phyloP scores from a whole-genome alignment of 2,888 invertebrate genomes.

The Euphydryas editha region DNA sequence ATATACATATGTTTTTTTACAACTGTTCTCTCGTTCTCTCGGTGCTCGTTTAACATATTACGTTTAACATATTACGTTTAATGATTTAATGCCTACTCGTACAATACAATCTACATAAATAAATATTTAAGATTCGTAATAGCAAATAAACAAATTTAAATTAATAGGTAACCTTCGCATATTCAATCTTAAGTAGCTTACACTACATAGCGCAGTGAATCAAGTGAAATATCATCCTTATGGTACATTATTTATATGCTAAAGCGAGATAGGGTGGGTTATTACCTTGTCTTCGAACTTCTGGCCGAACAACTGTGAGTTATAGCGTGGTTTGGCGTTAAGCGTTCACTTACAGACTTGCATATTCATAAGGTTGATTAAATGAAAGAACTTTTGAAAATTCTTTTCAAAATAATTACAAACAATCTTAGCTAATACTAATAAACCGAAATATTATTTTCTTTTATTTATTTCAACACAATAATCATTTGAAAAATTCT shows the following conservation, averaged over 20 bases:
- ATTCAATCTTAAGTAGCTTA: not conserved
- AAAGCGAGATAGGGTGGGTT: slow-evolving; percentile 14
- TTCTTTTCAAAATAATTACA: not conserved
- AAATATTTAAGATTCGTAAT: too few relatives aligned
- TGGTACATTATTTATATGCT: slow-evolving; percentile 28
- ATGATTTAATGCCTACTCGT: too few relatives aligned
- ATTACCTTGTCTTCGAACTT: slow-evolving; percentile 28
- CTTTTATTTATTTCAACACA: not conserved
- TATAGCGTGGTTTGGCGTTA: slow-evolving; percentile 28
- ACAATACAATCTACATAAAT: too few relatives aligned
- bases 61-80: too few relatives aligned
- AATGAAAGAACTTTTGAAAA: not conserved
- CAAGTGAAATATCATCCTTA: slow-evolving; percentile 1
- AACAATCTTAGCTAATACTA: too few relatives aligned
- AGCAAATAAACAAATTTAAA: too few relatives aligned
- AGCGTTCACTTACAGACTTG: slow-evolving; percentile 10
- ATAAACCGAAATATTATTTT: not conserved
- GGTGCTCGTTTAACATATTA: too few relatives aligned
- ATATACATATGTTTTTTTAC: too few relatives aligned
- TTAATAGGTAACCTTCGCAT: too few relatives aligned
- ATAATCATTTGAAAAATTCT: not conserved
- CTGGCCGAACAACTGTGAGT: slow-evolving; percentile 24
- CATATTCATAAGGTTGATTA: not conserved
- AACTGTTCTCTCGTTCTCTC: too few relatives aligned
- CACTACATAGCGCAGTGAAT: not conserved